Evolutionary conservation across 2,888 invertebrate species (phyloP).

Genomic region (Diarsia rubi): DNA sequence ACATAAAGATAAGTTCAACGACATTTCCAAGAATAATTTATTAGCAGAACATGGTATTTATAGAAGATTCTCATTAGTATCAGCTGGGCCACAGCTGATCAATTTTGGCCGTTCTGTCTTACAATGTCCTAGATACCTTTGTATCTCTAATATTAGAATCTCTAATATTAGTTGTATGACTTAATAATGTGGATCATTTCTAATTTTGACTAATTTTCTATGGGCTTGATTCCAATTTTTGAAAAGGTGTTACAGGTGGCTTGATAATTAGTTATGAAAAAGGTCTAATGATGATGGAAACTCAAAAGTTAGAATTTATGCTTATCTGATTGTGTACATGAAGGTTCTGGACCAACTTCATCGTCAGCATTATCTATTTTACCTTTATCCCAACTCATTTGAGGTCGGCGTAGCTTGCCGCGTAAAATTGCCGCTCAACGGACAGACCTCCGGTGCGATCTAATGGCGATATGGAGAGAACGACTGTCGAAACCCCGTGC

Average conservation of each 20-base stretch:
- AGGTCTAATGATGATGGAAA: neutral
- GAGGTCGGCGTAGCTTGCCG: too few species aligned
- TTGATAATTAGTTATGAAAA: neutral
- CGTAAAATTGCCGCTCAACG: too few species aligned
- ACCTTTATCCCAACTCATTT: too few species aligned
- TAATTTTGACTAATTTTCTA: constrained; percentile 22
- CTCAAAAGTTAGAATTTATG: neutral
- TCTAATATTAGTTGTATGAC: constrained; percentile 40
- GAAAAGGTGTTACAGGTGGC: neutral
- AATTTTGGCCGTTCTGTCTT: constrained; percentile 29
- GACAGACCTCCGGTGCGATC: too few species aligned
- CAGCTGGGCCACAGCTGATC: constrained; percentile 24
- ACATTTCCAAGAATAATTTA: neutral
- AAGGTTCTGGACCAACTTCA: neutral
- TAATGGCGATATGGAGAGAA: too few species aligned
- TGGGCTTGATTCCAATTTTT: constrained; percentile 29
- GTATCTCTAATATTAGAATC: constrained; percentile 12
- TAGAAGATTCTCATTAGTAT: constrained; percentile 31
- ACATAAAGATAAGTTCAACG: neutral
- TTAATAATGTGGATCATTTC: constrained; percentile 31
- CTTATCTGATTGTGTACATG: neutral
- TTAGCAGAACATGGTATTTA: constrained; percentile 20
- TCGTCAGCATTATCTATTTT: too few species aligned
- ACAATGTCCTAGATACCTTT: constrained; percentile 39
- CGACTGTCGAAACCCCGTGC: too few species aligned